These are phyloP conservation scores for Gerosis bhagava DNA, from an alignment of 2,888 invertebrate genomes.

Conservation along the genomic window DNA sequence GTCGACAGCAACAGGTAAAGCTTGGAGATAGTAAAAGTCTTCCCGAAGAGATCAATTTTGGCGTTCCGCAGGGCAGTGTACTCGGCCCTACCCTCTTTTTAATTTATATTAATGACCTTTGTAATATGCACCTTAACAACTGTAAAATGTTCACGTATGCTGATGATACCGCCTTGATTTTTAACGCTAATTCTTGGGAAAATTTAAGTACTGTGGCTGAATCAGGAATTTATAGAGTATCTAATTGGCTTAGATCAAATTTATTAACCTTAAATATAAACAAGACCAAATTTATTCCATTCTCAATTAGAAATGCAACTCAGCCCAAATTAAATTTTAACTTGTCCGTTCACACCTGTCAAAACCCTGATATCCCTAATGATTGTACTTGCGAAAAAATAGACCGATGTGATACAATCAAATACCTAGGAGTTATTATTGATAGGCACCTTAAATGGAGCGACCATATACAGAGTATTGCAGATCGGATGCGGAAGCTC, in stretches of 20 bases:
- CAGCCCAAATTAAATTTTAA: neutral
- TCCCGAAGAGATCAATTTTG: neutral
- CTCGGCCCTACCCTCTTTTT: conserved; percentile 17
- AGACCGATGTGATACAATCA: neutral
- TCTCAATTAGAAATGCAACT: conserved; percentile 4
- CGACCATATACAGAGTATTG: conserved; percentile 3
- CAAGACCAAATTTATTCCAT: conserved; percentile 17
- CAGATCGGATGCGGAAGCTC: conserved; percentile 8
- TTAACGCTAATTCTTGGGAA: conserved; percentile 17
- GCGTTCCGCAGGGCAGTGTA: conserved; percentile 24
- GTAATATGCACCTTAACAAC: conserved; percentile 8
- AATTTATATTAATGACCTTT: conserved; percentile 10
- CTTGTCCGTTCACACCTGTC: conserved; percentile 7
- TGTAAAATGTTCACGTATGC: conserved; percentile 22
- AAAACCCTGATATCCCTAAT: neutral
- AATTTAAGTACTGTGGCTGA: conserved; percentile 6
- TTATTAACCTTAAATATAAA: conserved; percentile 20
- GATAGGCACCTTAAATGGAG: conserved; percentile 12
- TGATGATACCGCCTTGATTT: conserved; percentile 21
- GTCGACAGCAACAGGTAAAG: conserved; percentile 8
- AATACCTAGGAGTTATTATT: conserved; percentile 12
- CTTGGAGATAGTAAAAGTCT: neutral
- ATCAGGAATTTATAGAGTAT: conserved; percentile 1
- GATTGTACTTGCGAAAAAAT: neutral
- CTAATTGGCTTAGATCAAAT: conserved; percentile 11